These are phyloP conservation scores for Amphimallon solstitiale DNA, from an alignment of 2,888 invertebrate species.

Conservation along the genomic window DNA sequence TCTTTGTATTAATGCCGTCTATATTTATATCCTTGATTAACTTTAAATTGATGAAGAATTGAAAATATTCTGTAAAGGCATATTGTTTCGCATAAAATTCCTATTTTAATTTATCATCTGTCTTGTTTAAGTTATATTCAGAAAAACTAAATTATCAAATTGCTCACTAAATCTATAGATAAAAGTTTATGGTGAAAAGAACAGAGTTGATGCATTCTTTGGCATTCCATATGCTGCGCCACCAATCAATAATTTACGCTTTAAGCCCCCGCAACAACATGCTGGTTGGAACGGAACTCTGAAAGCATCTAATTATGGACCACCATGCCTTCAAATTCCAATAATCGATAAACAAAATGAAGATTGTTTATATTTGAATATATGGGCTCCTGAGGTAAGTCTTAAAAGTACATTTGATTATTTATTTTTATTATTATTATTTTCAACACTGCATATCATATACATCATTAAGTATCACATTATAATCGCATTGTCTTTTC, in stretches of 20 bases:
- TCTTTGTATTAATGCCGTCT: too few relatives aligned
- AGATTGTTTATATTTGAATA: constrained; percentile 90
- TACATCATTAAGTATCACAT: too few relatives aligned
- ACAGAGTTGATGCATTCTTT: constrained; percentile 74
- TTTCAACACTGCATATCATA: too few relatives aligned
- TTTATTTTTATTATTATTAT: not conserved
- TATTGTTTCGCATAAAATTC: too few relatives aligned
- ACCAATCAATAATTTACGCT: constrained; percentile 78
- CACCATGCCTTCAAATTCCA: constrained; percentile 75
- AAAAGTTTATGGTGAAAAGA: constrained; percentile 73
- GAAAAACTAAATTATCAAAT: constrained; percentile 30
- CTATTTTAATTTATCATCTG: too few relatives aligned
- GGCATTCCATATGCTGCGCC: constrained; percentile 86
- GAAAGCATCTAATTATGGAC: constrained; percentile 75
- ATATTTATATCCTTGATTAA: too few relatives aligned
- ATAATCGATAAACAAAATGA: constrained; percentile 66
- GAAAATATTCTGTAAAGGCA: too few relatives aligned
- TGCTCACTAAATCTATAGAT: constrained; percentile 63
- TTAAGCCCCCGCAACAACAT: constrained; percentile 77
- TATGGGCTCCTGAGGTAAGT: constrained; percentile 84
- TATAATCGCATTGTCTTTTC: too few relatives aligned
- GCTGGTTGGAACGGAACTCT: constrained; percentile 77
- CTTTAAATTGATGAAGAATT: too few relatives aligned
- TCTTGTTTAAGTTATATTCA: too few relatives aligned
- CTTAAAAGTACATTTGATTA: constrained; percentile 9